Conservation (phyloP, 2,797 vertebrate genomes). For the Saxicola maurus region DNA sequence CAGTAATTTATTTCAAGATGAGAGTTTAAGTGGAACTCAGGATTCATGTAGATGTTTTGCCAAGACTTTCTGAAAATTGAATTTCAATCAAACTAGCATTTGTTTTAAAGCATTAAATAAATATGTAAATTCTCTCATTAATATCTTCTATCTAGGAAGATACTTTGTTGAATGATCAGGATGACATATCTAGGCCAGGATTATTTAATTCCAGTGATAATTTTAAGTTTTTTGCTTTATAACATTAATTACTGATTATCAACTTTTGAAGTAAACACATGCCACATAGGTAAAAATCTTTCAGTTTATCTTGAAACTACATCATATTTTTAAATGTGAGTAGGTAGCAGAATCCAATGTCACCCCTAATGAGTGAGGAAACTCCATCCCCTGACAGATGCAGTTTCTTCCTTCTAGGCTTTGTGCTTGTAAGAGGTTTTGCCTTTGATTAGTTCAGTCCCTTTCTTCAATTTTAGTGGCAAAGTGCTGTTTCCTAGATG, state of each 20-base stretch:
- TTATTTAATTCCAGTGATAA: not conserved
- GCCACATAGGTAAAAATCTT: not conserved
- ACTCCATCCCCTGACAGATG: not conserved
- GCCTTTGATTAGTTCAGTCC: not conserved
- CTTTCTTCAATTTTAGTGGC: not conserved
- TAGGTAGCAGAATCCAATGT: not conserved
- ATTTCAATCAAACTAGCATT: not conserved
- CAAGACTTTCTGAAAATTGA: not conserved
- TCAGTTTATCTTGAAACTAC: not conserved
- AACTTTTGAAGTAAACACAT: not conserved
- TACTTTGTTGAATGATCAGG: not conserved
- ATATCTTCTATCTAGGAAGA: not conserved
- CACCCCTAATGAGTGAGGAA: accelerated
- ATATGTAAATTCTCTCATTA: not conserved
- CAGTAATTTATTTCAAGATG: conserved; percentile 17
- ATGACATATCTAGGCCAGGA: not conserved
- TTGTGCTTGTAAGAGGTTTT: not conserved
- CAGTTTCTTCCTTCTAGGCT: not conserved
- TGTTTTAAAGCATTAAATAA: not conserved
- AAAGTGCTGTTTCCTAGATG: not conserved
- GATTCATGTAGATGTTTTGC: not conserved
- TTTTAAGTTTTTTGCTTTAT: not conserved
- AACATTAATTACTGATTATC: not conserved
- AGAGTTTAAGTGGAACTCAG: not conserved
- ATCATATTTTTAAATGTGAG: not conserved